A percentile compares a stretch with the other conserved stretches of the same genome.
Conservation (phyloP, 2,888 invertebrate species). For the Cephus spinipes region DNA sequence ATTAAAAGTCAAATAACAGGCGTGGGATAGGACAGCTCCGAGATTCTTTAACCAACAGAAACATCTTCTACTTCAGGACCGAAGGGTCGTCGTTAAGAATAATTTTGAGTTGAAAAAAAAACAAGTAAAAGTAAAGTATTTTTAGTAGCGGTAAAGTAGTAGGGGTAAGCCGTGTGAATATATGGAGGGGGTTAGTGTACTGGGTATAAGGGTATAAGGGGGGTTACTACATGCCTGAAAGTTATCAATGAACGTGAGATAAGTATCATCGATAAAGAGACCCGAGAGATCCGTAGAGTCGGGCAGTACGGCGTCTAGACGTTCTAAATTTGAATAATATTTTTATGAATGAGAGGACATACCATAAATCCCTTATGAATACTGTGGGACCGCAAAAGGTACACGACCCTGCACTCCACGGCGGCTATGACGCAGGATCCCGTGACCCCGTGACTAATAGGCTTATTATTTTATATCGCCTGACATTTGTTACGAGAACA, state of each 20-base stretch:
- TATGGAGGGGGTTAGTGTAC: background rate
- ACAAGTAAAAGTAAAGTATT: background rate
- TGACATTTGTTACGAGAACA: conserved; percentile 54
- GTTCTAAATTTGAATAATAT: conserved; percentile 66
- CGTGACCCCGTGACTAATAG: conserved; percentile 60
- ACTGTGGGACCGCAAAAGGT: conserved; percentile 38
- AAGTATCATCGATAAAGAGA: conserved; percentile 38
- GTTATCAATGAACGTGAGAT: conserved; percentile 46
- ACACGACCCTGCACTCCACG: background rate
- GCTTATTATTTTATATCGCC: conserved; percentile 65
- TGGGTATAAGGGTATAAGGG: background rate
- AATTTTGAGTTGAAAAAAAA: background rate
- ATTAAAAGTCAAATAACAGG: background rate
- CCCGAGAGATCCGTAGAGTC: conserved; percentile 9
- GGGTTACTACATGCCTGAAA: conserved; percentile 14
- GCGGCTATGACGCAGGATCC: conserved; percentile 9
- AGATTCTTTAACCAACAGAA: background rate
- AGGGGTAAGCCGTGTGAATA: background rate
- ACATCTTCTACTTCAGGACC: background rate
- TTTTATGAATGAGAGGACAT: conserved; percentile 65
- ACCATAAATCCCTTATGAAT: conserved; percentile 61
- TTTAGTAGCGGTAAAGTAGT: background rate
- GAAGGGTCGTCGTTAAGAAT: background rate
- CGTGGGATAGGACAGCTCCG: background rate
- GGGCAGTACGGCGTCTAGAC: conserved; percentile 52